Evolutionary conservation across 2,888 invertebrate genomes (phyloP).

Genomic region (Vannuccia rotundouncinata): DNA sequence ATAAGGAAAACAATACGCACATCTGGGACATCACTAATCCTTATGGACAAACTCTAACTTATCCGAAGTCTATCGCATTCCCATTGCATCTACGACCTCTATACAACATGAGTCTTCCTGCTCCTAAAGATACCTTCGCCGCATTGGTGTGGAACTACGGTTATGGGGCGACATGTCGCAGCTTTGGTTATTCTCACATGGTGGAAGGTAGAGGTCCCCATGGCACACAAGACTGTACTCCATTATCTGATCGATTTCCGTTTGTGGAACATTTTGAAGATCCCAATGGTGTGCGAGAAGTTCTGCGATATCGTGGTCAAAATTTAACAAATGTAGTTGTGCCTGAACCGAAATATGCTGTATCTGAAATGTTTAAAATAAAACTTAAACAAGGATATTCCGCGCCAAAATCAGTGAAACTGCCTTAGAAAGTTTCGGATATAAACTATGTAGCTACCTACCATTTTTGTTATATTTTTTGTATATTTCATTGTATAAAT

Average conservation of each 20-base stretch:
- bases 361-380: conserved; percentile 22
- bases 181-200: conserved; percentile 42
- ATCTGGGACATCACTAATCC: conserved; percentile 42
- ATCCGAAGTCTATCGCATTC: conserved; percentile 41
- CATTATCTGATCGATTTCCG: conserved; percentile 29
- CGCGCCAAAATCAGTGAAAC: conserved; percentile 14
- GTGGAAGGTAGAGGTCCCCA: conserved; percentile 38
- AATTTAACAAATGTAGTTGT: conserved; percentile 31
- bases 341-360: conserved; percentile 34
- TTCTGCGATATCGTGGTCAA: neutral
- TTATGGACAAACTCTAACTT: conserved; percentile 38
- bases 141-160: conserved; percentile 40
- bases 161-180: conserved; percentile 37
- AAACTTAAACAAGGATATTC: neutral
- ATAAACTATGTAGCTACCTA: too few species aligned
- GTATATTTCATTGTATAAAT: too few species aligned
- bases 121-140: conserved; percentile 41
- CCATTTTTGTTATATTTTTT: too few species aligned
- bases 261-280: conserved; percentile 33
- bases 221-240: conserved; percentile 16
- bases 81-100: conserved; percentile 42
- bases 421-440: too few species aligned
- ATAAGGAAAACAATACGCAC: conserved; percentile 42
- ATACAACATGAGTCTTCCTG: conserved; percentile 40
- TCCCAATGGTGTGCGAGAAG: conserved; percentile 23